Evolutionary conservation across 2,113 vertebrate genomes (phyloP).

Genomic region (Mola mola): DNA sequence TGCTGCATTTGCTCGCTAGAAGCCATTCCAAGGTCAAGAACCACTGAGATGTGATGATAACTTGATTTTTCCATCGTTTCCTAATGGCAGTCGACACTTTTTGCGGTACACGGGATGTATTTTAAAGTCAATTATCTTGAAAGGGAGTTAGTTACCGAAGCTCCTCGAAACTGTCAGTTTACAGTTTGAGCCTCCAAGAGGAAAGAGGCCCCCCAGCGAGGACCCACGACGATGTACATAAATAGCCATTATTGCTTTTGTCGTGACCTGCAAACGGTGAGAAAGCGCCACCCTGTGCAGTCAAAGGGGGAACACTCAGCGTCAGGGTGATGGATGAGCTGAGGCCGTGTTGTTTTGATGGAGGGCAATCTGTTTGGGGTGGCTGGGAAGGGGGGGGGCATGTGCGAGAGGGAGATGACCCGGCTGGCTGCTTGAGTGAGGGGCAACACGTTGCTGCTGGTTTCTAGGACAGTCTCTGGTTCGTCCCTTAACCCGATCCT

Average conservation of each 20-base stretch:
- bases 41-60: conserved; percentile 20
- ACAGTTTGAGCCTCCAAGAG: conserved; percentile 14
- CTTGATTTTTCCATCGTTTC: no score
- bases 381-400: no score
- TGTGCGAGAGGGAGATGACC: conserved; percentile 22
- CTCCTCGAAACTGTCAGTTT: conserved; percentile 29
- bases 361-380: conserved; percentile 26
- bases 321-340: conserved; percentile 62
- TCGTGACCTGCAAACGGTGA: conserved; percentile 34
- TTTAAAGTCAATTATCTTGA: no score
- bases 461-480: no score
- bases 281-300: conserved; percentile 57
- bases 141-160: no score
- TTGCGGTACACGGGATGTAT: no score
- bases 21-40: no score
- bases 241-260: conserved; percentile 54
- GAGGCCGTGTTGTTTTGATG: conserved; percentile 34
- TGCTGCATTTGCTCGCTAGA: conserved; percentile 35
- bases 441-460: neutral
- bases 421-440: conserved; percentile 32
- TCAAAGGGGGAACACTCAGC: conserved; percentile 24
- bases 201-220: conserved; percentile 5
- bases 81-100: no score
- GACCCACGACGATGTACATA: conserved; percentile 27
- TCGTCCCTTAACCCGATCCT: no score